A percentile compares a stretch with the other conserved stretches of the same genome.
phyloP scores from a whole-genome alignment of 2,888 invertebrate genomes.

The Limnephilus auricula region DNA sequence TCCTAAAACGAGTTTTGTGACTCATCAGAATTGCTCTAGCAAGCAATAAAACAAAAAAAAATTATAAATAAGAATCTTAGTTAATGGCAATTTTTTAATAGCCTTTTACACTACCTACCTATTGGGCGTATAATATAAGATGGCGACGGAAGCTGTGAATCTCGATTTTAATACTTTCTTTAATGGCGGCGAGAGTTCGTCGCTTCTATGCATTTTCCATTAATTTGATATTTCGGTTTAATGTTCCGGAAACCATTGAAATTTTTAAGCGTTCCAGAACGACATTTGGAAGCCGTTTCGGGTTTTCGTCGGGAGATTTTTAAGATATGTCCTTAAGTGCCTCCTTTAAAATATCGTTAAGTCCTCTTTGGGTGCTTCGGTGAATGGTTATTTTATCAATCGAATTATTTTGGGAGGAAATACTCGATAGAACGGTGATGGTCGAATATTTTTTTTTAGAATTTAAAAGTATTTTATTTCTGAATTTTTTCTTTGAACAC shows the following conservation, averaged over 20 bases:
- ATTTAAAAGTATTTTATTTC: neutral
- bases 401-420: neutral
- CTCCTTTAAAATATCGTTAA: neutral
- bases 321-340: slow-evolving; percentile 18
- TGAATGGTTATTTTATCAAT: neutral
- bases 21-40: too few relatives aligned
- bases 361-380: neutral
- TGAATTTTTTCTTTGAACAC: neutral
- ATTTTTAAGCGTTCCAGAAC: slow-evolving; percentile 34
- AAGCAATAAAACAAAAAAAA: too few relatives aligned
- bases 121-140: neutral
- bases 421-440: neutral
- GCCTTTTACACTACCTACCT: neutral
- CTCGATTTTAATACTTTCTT: slow-evolving; percentile 23
- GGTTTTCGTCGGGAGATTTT: neutral
- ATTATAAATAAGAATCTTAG: too few relatives aligned
- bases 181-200: neutral
- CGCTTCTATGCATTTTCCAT: slow-evolving; percentile 41
- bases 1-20: too few relatives aligned
- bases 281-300: slow-evolving; percentile 29
- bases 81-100: neutral
- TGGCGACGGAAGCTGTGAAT: slow-evolving; percentile 19
- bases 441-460: neutral
- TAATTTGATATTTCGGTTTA: slow-evolving; percentile 45
- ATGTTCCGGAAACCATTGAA: slow-evolving; percentile 45